These are phyloP conservation scores for Drosophila kambysellisi DNA, from an alignment of 2,888 invertebrate species.

Conservation along the genomic window DNA sequence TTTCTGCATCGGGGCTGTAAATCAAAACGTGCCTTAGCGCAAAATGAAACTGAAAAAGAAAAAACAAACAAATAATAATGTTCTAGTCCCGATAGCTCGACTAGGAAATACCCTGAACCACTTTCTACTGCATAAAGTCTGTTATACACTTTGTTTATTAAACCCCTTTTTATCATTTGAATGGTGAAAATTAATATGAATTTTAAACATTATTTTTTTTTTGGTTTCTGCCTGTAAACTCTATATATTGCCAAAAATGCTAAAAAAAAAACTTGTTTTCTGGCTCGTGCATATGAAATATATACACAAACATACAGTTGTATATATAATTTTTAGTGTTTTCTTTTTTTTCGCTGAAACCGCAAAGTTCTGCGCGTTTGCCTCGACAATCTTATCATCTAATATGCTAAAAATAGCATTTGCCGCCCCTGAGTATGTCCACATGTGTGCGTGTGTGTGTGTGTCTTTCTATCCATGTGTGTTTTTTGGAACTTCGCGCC, in stretches of 20 bases:
- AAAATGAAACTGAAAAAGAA: background rate
- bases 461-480: slow-evolving; percentile 28
- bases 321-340: slow-evolving; percentile 38
- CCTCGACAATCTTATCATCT: slow-evolving; percentile 75
- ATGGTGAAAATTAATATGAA: slow-evolving; percentile 34
- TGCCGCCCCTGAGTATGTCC: slow-evolving; percentile 65
- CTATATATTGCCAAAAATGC: slow-evolving; percentile 43
- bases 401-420: slow-evolving; percentile 71
- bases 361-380: slow-evolving; percentile 72
- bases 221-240: slow-evolving; percentile 46
- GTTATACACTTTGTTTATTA: background rate
- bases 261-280: slow-evolving; percentile 54
- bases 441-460: slow-evolving; percentile 28
- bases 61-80: slow-evolving; percentile 10
- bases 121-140: background rate
- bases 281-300: slow-evolving; percentile 38
- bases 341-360: slow-evolving; percentile 58
- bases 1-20: slow-evolving; percentile 43
- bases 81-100: background rate
- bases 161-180: background rate
- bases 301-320: slow-evolving; percentile 27
- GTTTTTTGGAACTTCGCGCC: slow-evolving; percentile 56
- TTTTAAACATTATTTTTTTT: slow-evolving; percentile 42
- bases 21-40: slow-evolving; percentile 45
- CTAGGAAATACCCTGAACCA: background rate